Evolutionary conservation across 1,140 invertebrate genomes (phyloP).

Genomic region (Trachelipus rathkii): DNA sequence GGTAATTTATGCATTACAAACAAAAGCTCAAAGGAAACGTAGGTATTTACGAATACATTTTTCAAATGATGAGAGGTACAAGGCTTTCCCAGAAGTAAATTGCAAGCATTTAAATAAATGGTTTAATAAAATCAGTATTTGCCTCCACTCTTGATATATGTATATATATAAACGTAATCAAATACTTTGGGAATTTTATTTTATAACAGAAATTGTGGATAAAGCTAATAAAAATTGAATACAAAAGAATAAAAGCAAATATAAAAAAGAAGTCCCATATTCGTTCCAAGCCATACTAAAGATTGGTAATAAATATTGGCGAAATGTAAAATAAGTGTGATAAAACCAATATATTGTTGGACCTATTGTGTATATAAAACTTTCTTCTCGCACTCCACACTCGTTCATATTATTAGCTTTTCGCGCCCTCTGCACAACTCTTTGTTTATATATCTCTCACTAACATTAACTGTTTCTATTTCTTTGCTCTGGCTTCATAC

Average conservation of each 20-base stretch:
- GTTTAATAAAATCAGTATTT: neutral
- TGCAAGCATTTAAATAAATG: slow-evolving; percentile 9
- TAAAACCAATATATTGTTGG: neutral
- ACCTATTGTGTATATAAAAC: slow-evolving; percentile 4
- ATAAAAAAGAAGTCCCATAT: neutral
- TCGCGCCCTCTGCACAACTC: neutral
- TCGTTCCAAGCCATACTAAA: neutral
- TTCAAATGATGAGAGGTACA: slow-evolving; percentile 12
- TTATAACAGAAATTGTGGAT: neutral
- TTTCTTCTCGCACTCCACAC: neutral
- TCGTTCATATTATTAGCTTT: neutral
- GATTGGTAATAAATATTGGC: neutral
- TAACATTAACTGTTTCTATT: slow-evolving; percentile 11
- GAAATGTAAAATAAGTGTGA: neutral
- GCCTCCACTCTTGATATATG: neutral
- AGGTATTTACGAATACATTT: neutral
- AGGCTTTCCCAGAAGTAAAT: slow-evolving; percentile 5
- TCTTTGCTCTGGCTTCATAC: neutral
- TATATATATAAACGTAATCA: neutral
- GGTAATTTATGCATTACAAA: slow-evolving; percentile 3
- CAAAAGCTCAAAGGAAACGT: neutral
- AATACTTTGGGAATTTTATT: neutral
- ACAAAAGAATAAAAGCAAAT: neutral
- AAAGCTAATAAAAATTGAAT: neutral
- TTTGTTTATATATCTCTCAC: slow-evolving; percentile 11